phyloP scores from a whole-genome alignment of 2,113 vertebrate genomes.

The Mugil cephalus region DNA sequence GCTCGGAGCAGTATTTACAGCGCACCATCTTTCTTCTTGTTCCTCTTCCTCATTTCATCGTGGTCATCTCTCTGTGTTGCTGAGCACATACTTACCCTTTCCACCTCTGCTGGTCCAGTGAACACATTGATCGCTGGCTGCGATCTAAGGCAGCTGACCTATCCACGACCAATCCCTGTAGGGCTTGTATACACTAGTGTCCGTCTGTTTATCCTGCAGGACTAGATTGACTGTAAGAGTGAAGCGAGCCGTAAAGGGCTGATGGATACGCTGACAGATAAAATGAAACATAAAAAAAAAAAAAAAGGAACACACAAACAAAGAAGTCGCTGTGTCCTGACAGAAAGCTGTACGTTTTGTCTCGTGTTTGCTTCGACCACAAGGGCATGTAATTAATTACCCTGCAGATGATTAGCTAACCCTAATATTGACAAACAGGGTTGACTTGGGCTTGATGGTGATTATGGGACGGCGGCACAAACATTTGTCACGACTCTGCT shows the following conservation, averaged over 20 bases:
- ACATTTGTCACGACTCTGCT: slow-evolving; percentile 58
- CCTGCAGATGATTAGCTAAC: slow-evolving; percentile 52
- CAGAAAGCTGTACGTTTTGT: slow-evolving; percentile 16
- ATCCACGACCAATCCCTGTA: slow-evolving; percentile 36
- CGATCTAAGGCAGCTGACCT: slow-evolving; percentile 61
- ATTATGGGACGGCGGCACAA: slow-evolving; percentile 45
- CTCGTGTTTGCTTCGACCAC: slow-evolving; percentile 32
- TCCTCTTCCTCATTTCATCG: slow-evolving; percentile 23
- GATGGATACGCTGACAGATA: neutral
- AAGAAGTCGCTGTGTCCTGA: neutral
- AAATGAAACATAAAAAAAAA: neutral
- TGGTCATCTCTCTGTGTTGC: slow-evolving; percentile 34
- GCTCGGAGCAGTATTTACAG: slow-evolving; percentile 23
- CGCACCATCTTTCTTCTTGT: slow-evolving; percentile 29
- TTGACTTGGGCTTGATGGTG: slow-evolving; percentile 46
- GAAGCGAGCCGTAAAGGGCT: neutral
- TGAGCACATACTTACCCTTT: slow-evolving; percentile 37
- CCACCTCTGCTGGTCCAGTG: slow-evolving; percentile 31
- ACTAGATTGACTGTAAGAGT: slow-evolving; percentile 31
- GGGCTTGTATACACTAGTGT: neutral
- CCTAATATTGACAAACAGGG: slow-evolving; percentile 52
- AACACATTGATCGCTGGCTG: slow-evolving; percentile 59
- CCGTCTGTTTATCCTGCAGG: slow-evolving; percentile 30
- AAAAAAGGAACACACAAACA: slow-evolving; percentile 3
- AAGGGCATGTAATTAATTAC: slow-evolving; percentile 56